These are phyloP conservation scores for Nansenia antarctica DNA, from an alignment of 2,113 vertebrate species.

Conservation along the genomic window DNA sequence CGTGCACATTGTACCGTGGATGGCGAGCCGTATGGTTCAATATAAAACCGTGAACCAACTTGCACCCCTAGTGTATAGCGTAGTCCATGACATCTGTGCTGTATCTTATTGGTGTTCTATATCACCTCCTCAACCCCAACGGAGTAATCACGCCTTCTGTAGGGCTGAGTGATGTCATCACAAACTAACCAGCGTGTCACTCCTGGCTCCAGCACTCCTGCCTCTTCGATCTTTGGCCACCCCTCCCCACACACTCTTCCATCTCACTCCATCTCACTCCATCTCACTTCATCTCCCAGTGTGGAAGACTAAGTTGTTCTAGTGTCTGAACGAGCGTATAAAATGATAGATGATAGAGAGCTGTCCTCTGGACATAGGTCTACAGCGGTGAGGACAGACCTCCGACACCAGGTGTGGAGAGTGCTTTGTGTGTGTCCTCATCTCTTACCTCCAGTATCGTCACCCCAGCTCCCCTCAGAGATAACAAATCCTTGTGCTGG, in stretches of 20 bases:
- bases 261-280: no score
- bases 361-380: neutral
- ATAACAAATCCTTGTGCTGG: neutral
- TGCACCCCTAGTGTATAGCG: no score
- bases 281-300: no score
- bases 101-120: no score
- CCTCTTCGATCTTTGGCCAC: slow-evolving; percentile 8
- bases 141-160: no score
- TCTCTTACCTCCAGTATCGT: neutral
- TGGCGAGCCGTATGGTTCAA: no score
- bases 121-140: no score
- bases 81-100: no score
- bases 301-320: no score
- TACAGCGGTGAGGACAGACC: neutral
- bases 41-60: no score
- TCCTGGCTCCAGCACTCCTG: neutral
- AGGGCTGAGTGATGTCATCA: slow-evolving; percentile 46
- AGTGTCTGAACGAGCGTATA: neutral
- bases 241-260: no score
- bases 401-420: neutral
- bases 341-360: slow-evolving; percentile 21
- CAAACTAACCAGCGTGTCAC: slow-evolving; percentile 13
- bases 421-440: neutral
- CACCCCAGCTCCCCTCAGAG: neutral
- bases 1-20: no score